Base-by-base conservation (phyloP, 2,113 vertebrate genomes). In the Spermophilus dauricus region DNA sequence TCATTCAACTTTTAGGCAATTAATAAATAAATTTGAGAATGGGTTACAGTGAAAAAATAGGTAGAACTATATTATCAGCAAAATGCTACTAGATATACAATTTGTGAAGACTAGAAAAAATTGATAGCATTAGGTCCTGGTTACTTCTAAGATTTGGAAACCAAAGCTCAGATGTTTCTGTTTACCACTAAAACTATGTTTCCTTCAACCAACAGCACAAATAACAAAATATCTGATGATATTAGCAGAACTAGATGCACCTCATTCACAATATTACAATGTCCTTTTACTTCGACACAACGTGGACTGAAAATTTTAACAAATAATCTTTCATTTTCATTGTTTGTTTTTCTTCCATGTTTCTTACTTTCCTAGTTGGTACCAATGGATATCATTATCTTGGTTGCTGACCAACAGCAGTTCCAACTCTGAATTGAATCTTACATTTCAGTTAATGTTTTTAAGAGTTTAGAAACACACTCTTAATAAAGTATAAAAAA, bases 401-500 rank as follows among this genome's bases (percentile, higher is more conserved):
- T 78, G 22, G 24, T 51, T 93, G n/a, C 63, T 95, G 63, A 34
- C 12, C 48, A 51, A 93, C 1, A 70, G 20, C 10, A 93, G 14
- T 67, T 94, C 42, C 56, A 91, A 34, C 28, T 89, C 51, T 56
- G 56, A 63, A 86, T 94, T 87, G 65, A 34, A 67, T 75, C 26
- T 77, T 91, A 9, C 48, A 70, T 80, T 91, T 77, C 18, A 39
- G 26, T 87, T 87, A 92, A 81, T 39, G 42, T 95, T 82, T 83
- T 91, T 61, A 94, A 95, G 28, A 86, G 14, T 80, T 82, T 91
- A 61, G 20, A 96, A 98, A 86, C 13, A 91, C 11, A 58, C 8
- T 26, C 53, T 95, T 92, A 87, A 82, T 30, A 89, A 70, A 18
- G n/a, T 65, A 20, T 26, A 42, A 65, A 30, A 45, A 58, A n/a